Base-by-base conservation (phyloP, 2,797 vertebrate genomes). In the Pipistrellus kuhlii region DNA sequence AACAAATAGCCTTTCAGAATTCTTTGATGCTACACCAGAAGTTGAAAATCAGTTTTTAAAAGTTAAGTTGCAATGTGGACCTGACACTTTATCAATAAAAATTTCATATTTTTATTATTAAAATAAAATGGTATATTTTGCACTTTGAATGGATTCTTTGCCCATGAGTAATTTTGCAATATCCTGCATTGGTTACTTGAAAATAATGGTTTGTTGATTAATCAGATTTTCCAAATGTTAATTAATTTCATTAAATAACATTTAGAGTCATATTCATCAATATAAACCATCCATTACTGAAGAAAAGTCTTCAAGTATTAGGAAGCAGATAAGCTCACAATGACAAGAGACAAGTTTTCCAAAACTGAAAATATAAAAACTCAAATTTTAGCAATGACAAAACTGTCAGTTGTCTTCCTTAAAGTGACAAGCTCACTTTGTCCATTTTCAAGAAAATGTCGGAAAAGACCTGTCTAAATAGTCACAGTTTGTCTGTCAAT, bases 381-480 rank as follows among this genome's bases (percentile, higher is more conserved):
- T 62, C 25, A 73, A 44, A 93, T 71, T 92, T 78, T 48, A 23
- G 48, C 71, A 80, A 0, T 95, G 80, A 71, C 30, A 94, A 53
- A 46, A 85, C 75, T 9, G 6, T 71, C 21, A 76, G 38, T 2
- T 6, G n/a, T 91, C 35, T 72, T 91, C 51, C 21, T 57, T 59
- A 20, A 82, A 66, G 25, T 71, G 21, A 66, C 44, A 87, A 71
- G 75, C 2, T 48, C 32, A 85, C 21, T 85, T 32, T 80, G 27
- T 53, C 55, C 66, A 59, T 48, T 75, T 86, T 72, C 11, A 84
- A 55, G 48, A 89, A 77, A 64, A 82, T 18, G 11, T 41, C 46
- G 88, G 55, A 81, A 89, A 92, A 75, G 20, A 13, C 2, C 25
- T n/a, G 7, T 59, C 44, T 62, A 81, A 44, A 35, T 44, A 41